phyloP scores from a whole-genome alignment of 2,888 invertebrate genomes.

The Troides aeacus region DNA sequence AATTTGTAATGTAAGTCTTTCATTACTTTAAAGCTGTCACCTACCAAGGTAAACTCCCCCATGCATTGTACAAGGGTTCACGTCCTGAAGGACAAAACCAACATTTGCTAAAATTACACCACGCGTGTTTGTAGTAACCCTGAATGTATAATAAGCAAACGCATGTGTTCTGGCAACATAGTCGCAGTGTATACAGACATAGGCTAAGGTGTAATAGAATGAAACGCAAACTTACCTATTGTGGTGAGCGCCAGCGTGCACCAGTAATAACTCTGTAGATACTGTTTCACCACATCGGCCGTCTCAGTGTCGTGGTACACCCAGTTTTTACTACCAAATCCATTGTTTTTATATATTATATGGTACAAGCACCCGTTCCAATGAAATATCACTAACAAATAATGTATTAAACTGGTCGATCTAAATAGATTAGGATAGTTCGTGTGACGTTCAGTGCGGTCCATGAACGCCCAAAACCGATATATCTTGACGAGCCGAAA shows the following conservation, averaged over 20 bases:
- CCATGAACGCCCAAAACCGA: constrained; percentile 99
- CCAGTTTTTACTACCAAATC: constrained; percentile 96
- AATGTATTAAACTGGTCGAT: constrained; percentile 95
- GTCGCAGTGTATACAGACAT: background rate
- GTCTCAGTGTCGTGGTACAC: constrained; percentile 92
- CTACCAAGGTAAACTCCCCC: constrained; percentile 20
- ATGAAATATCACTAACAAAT: constrained; percentile 98
- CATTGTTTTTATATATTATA: constrained; percentile 97
- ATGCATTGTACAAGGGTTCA: constrained; percentile 17
- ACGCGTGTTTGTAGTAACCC: constrained; percentile 25
- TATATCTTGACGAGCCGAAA: constrained; percentile 98
- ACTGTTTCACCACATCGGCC: constrained; percentile 94
- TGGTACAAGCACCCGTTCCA: constrained; percentile 99
- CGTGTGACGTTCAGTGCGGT: constrained; percentile 98
- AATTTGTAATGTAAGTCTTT: background rate
- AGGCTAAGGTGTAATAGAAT: constrained; percentile 24
- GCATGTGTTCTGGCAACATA: constrained; percentile 9
- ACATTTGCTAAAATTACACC: constrained; percentile 24
- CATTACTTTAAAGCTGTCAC: constrained; percentile 1
- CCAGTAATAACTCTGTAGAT: constrained; percentile 99
- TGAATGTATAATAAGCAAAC: constrained; percentile 28
- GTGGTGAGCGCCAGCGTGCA: constrained; percentile 97
- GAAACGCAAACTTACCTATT: constrained; percentile 83
- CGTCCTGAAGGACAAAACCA: constrained; percentile 24
- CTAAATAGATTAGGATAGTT: constrained; percentile 99